These are phyloP conservation scores for Rhombomys opimus DNA, from an alignment of 2,113 vertebrate species.

Conservation along the genomic window DNA sequence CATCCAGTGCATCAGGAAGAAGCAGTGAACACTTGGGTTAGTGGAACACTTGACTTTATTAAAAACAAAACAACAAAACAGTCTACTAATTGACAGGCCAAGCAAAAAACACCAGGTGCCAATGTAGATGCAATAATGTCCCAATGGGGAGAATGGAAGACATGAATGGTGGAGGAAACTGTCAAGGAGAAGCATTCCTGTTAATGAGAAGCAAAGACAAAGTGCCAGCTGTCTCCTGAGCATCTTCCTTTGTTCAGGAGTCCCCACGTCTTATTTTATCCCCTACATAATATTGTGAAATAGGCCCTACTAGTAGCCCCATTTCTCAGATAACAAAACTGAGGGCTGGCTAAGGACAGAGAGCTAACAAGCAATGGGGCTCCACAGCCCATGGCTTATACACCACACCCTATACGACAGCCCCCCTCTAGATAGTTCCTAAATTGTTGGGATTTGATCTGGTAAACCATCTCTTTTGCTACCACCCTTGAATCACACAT, in stretches of 20 bases:
- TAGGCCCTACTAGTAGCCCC: neutral
- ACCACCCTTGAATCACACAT: neutral
- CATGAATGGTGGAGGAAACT: neutral
- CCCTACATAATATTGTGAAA: neutral
- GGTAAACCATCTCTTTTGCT: neutral
- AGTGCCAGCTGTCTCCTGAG: neutral
- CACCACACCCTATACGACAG: fast-evolving
- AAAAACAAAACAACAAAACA: neutral
- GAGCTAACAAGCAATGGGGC: neutral
- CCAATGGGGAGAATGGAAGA: neutral
- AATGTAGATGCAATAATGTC: neutral
- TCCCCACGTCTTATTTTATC: neutral
- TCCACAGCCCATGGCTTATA: neutral
- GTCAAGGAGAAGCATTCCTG: neutral
- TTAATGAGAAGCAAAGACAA: neutral
- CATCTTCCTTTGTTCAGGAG: neutral
- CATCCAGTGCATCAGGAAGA: neutral
- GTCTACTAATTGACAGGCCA: neutral
- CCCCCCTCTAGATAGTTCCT: neutral
- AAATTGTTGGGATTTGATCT: neutral
- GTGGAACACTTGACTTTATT: neutral
- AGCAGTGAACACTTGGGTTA: neutral
- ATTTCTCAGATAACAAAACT: neutral
- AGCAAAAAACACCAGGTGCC: neutral
- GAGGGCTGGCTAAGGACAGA: neutral